Percentiles rank a stretch among this genome's conserved stretches.
Conservation (phyloP, 2,113 vertebrate genomes). For the Heterocephalus glaber region DNA sequence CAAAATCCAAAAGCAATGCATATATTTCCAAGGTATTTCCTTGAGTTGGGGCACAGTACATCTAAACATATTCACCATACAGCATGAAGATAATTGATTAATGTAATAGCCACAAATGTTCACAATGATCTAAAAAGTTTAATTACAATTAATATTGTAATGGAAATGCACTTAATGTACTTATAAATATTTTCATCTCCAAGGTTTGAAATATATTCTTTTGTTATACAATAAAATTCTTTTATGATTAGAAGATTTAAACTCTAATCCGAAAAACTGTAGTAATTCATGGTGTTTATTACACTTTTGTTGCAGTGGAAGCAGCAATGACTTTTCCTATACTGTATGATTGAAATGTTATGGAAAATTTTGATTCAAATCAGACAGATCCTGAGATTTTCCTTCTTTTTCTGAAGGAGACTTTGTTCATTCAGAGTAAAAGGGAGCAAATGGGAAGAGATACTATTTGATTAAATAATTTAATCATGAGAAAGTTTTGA, state of each 20-base stretch:
- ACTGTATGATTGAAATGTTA: not conserved
- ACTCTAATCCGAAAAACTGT: conserved; percentile 7
- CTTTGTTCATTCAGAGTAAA: conserved; percentile 13
- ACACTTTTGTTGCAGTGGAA: not conserved
- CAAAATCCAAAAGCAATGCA: not conserved
- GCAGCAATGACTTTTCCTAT: too few relatives aligned
- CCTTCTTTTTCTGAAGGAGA: not conserved
- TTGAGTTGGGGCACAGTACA: not conserved
- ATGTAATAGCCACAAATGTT: not conserved
- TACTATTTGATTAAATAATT: not conserved
- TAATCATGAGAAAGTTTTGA: not conserved
- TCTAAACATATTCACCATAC: not conserved
- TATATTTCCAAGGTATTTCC: not conserved
- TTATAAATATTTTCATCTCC: not conserved
- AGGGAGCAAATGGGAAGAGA: not conserved
- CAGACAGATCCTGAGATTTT: not conserved
- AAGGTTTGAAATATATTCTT: conserved; percentile 44
- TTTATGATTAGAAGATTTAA: conserved; percentile 12
- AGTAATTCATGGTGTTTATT: not conserved
- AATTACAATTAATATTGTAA: not conserved
- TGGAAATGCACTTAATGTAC: conserved; percentile 19
- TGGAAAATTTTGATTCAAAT: conserved; percentile 34
- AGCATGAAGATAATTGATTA: not conserved
- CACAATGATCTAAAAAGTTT: not conserved
- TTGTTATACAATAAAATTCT: conserved; percentile 4